Evolutionary conservation across 2,888 invertebrate species (phyloP), one percentile per base, ranked within the genome.

Genomic region (Papilio demoleus): DNA sequence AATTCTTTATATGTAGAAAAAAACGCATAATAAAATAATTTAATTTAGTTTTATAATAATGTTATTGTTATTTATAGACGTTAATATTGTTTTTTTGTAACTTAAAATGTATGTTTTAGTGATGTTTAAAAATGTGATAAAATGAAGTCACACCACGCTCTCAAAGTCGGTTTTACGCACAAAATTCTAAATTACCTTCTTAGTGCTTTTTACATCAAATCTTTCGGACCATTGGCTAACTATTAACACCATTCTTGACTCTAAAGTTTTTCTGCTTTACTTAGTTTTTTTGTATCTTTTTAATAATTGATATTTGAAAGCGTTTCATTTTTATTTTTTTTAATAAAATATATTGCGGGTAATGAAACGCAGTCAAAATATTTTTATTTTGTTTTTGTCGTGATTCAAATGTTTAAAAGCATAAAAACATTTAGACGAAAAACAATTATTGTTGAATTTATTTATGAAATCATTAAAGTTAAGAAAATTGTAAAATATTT

Each of bases 101-200:
- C 31, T 56, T 31, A 14, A 31, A 56, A 31, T 56, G 31, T 50
- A 4, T 31, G 9, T 56, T 31, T 56, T 17, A 31, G n/a, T 24
- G 8, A 31, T 56, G 4, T 24, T 11, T 22, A 53, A 31, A n/a
- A n/a, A 31, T 56, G 53, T 56, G 53, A 53, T 50, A 22, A 24
- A 50, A 14, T 3, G 8, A 14, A 31, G 53, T 56, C 53, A 56
- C 53, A 53, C 4, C 50, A 64, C 36, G 63, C 36, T 24, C 36
- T 50, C 63, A 50, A 36, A 24, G 53, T 36, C 47, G 47, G 36
- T 19, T 53, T 40, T 61, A 17, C 8, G 50, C 50, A 64, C 63
- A 58, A 63, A 63, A 68, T 68, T 68, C 68, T n/a, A 68, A 68
- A 68, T 68, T 68, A 27, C 42, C 31, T 45, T 59, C 42, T 17